phyloP scores from a whole-genome alignment of 2,113 vertebrate genomes.

The Clarias gariepinus region DNA sequence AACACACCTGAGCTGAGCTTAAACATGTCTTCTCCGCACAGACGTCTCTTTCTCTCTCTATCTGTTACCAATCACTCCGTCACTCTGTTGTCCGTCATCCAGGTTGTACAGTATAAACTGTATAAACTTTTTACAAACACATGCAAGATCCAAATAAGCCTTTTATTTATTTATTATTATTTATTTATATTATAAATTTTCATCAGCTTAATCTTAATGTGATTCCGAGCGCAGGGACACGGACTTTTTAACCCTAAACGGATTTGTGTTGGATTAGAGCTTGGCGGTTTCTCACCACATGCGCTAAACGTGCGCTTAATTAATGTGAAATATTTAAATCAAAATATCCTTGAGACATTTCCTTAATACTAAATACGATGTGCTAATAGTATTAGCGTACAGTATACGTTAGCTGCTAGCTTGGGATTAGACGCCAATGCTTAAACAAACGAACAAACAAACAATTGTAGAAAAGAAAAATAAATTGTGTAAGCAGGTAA shows the following conservation, averaged over 20 bases:
- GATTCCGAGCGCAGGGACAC: conserved; percentile 64
- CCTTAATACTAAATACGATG: neutral
- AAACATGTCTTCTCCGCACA: conserved; percentile 39
- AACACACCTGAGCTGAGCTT: conserved; percentile 35
- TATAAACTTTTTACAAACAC: neutral
- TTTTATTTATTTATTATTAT: neutral
- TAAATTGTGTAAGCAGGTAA: neutral
- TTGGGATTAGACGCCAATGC: conserved; percentile 8
- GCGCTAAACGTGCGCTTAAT: conserved; percentile 38
- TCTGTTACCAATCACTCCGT: too few relatives aligned
- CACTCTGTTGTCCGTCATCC: neutral
- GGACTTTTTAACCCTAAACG: conserved; percentile 66
- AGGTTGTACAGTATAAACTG: neutral
- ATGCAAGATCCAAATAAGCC: conserved; percentile 2
- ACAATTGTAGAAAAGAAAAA: neutral
- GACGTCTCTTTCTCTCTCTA: conserved; percentile 15
- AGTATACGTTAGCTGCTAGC: conserved; percentile 50
- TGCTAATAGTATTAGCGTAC: conserved; percentile 47
- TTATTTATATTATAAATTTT: conserved; percentile 64
- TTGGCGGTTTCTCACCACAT: conserved; percentile 32
- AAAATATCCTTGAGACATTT: conserved; percentile 48
- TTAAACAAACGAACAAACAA: neutral
- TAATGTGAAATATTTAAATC: conserved; percentile 50
- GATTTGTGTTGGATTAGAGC: conserved; percentile 73
- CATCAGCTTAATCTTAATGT: conserved; percentile 69